Conservation (phyloP, 2,113 vertebrate species). For the Anarhynchus alexandrinus region DNA sequence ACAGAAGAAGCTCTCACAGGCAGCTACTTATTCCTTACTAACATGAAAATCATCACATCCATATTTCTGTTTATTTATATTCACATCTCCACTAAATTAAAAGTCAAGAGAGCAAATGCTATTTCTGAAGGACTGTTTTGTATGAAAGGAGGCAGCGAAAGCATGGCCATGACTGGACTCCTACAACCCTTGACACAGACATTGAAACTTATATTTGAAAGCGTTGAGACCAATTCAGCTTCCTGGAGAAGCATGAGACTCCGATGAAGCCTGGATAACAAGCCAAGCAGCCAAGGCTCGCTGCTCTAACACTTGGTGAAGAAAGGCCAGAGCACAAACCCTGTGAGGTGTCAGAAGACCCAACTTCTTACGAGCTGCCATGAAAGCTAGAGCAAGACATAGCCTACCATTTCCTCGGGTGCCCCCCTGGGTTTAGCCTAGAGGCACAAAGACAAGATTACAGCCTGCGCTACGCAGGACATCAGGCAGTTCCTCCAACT, state of each 20-base stretch:
- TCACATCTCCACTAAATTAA: background rate
- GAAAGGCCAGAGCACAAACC: background rate
- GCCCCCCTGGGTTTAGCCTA: fast-evolving
- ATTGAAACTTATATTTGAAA: background rate
- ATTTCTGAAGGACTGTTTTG: background rate
- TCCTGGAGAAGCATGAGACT: background rate
- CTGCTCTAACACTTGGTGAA: background rate
- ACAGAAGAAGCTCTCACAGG: background rate
- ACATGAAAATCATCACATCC: background rate
- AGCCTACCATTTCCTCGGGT: background rate
- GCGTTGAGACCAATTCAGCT: background rate
- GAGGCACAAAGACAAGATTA: background rate
- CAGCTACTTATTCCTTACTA: background rate
- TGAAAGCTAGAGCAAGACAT: fast-evolving
- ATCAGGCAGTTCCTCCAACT: background rate
- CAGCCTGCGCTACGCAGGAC: background rate
- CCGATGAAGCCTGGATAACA: background rate
- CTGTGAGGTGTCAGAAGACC: background rate
- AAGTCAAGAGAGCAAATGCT: background rate
- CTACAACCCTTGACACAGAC: background rate
- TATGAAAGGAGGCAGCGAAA: background rate
- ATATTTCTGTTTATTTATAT: background rate
- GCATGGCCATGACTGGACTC: too few species aligned
- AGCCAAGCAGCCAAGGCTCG: background rate
- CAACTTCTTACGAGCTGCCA: background rate